A percentile compares a stretch with the other conserved stretches of the same genome.
Conservation (phyloP, 2,113 vertebrate genomes). For the Diadophis punctatus region DNA sequence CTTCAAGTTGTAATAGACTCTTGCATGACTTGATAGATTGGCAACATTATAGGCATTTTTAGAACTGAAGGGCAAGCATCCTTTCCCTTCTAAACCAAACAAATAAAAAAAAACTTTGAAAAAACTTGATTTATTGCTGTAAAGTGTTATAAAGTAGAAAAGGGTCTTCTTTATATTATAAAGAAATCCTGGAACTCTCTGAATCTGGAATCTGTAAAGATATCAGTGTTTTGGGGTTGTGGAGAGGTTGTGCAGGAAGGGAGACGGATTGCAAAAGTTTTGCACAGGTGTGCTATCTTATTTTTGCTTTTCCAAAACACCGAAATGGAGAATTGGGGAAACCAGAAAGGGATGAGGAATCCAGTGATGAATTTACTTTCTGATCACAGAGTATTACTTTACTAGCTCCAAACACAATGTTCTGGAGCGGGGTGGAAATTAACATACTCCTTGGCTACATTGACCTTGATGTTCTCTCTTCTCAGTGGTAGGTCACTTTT, state of each 20-base stretch:
- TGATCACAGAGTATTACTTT: neutral
- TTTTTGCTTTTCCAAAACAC: neutral
- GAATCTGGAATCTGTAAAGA: neutral
- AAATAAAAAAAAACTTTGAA: neutral
- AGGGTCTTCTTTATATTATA: neutral
- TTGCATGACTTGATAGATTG: neutral
- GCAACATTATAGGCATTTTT: neutral
- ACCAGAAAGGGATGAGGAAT: neutral
- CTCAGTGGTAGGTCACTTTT: neutral
- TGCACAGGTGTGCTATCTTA: neutral
- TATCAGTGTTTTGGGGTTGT: neutral
- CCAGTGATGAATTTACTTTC: neutral
- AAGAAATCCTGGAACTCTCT: neutral
- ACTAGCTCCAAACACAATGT: neutral
- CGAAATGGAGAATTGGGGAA: neutral
- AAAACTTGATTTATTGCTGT: neutral
- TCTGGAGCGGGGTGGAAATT: neutral
- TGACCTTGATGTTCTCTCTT: neutral
- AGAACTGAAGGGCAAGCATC: neutral
- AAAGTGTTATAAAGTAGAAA: neutral
- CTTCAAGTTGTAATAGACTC: neutral
- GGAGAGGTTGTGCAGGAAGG: neutral
- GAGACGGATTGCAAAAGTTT: neutral
- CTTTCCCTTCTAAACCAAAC: neutral
- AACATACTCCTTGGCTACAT: neutral